Percentiles rank a stretch among this genome's conserved stretches.
Conservation (phyloP, 1,140 invertebrate species). For the Calycopis cecrops region DNA sequence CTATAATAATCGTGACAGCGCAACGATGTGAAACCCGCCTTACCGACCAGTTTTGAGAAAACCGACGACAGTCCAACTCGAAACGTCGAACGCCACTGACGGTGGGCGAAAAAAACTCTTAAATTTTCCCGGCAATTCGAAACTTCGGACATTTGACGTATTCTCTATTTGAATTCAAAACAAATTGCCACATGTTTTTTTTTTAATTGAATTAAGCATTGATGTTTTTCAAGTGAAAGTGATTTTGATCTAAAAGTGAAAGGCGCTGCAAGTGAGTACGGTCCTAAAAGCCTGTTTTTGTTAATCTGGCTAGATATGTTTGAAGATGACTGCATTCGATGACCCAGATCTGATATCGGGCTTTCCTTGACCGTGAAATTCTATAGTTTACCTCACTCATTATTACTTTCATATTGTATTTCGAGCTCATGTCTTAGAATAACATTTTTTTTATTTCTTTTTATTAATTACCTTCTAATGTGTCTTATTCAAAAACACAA, state of each 20-base stretch:
- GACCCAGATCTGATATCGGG: conserved; percentile 28
- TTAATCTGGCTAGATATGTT: conserved; percentile 41
- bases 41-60: conserved; percentile 48
- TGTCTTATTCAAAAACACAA: too few relatives aligned
- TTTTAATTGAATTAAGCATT: conserved; percentile 11
- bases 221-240: conserved; percentile 48
- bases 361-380: conserved; percentile 16
- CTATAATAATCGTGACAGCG: conserved; percentile 51
- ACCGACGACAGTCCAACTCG: conserved; percentile 27
- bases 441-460: too few relatives aligned
- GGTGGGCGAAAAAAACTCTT: conserved; percentile 14
- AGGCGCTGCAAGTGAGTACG: conserved; percentile 46
- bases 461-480: too few relatives aligned
- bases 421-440: not conserved
- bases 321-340: conserved; percentile 29
- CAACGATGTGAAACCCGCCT: conserved; percentile 37
- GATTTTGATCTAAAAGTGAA: conserved; percentile 57
- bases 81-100: conserved; percentile 26
- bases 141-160: conserved; percentile 23
- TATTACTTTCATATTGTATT: not conserved
- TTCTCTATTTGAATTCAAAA: conserved; percentile 18
- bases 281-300: conserved; percentile 38
- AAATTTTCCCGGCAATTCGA: conserved; percentile 19
- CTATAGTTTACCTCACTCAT: not conserved
- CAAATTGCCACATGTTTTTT: conserved; percentile 19